Base-by-base conservation (phyloP, 2,797 vertebrate genomes). In the Sternotherus odoratus region DNA sequence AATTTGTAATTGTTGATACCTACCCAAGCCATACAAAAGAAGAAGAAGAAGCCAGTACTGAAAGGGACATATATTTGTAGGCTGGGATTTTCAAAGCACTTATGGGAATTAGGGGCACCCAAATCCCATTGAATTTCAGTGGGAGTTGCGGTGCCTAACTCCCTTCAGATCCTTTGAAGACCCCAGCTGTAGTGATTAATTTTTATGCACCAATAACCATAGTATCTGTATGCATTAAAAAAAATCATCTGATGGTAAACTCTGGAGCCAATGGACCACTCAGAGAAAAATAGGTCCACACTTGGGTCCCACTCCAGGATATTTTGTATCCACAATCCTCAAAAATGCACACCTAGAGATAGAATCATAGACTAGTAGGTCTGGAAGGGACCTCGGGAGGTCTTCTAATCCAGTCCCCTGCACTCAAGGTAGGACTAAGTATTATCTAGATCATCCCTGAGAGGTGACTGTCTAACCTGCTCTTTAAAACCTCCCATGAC, bases 161-260 rank as follows among this genome's bases (percentile, higher is more conserved):
- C 28, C 30, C 57, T 60, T 60, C 17, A 66, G 19, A 19, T 66
- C 60, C 63, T 36, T 36, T 66, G n/a, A 66, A 66, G n/a, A 66
- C 17, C 19, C 8, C n/a, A 66, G 63, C 19, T 36, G 19, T 66
- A 36, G 63, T 36, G 63, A 66, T 66, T 36, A 66, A 36, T 66
- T 66, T 85, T 88, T 75, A 75, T 74, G 75, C 15, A 39, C 57
- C 11, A 48, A 72, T 84, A 57, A 93, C 48, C n/a, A 6, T 82
- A 82, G 54, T 28, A 87, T 74, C 60, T 46, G 7, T 12, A 26
- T 56, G 94, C 66, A 89, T 91, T 60, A 60, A 60, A 36, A 63
- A 63, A 33, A n/a, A 3, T 54, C 74, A 88, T 92, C 2, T 8
- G 56, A 83, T 86, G 43, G 26, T 49, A 88, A 94, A 96, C n/a